Conservation (phyloP, 30 jellyfish, hydroid and myxozoan genomes). For the Pelagia noctiluca region DNA sequence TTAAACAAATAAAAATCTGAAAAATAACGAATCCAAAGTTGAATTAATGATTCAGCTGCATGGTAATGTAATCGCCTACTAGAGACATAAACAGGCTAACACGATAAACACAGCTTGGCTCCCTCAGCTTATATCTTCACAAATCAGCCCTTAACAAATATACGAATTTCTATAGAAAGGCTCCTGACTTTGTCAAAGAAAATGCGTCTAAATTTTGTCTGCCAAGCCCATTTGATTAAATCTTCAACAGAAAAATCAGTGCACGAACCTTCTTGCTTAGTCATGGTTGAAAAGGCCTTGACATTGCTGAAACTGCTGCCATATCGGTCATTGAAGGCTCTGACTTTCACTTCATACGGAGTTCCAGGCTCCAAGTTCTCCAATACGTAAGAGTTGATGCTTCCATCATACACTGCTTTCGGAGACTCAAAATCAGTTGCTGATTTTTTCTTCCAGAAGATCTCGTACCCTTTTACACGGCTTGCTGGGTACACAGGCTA, state of each 20-base stretch:
- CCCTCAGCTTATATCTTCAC: too few relatives aligned
- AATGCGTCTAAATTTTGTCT: too few relatives aligned
- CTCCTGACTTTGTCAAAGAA: too few relatives aligned
- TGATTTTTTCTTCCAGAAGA: conserved; percentile 69
- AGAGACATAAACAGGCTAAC: too few relatives aligned
- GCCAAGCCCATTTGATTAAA: too few relatives aligned
- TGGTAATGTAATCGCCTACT: too few relatives aligned
- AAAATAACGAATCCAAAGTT: too few relatives aligned
- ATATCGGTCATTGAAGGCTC: conserved; percentile 78
- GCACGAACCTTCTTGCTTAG: conserved; percentile 60
- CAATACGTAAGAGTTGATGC: conserved; percentile 36
- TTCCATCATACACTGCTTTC: conserved; percentile 17
- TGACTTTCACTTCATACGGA: conserved; percentile 71
- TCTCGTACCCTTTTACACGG: conserved; percentile 79
- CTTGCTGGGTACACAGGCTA: conserved; percentile 76
- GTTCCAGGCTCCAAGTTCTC: conserved; percentile 73
- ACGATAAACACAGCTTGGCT: too few relatives aligned
- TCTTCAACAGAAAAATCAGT: not conserved
- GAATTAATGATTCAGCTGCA: too few relatives aligned
- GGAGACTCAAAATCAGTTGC: conserved; percentile 41
- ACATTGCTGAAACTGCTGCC: conserved; percentile 67
- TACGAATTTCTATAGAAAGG: too few relatives aligned
- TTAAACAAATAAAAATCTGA: too few relatives aligned
- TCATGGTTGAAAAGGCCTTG: conserved; percentile 54
- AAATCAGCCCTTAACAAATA: too few relatives aligned